Evolutionary conservation across 2,797 vertebrate genomes (phyloP).

Genomic region (Gymnothorax reevesii): DNA sequence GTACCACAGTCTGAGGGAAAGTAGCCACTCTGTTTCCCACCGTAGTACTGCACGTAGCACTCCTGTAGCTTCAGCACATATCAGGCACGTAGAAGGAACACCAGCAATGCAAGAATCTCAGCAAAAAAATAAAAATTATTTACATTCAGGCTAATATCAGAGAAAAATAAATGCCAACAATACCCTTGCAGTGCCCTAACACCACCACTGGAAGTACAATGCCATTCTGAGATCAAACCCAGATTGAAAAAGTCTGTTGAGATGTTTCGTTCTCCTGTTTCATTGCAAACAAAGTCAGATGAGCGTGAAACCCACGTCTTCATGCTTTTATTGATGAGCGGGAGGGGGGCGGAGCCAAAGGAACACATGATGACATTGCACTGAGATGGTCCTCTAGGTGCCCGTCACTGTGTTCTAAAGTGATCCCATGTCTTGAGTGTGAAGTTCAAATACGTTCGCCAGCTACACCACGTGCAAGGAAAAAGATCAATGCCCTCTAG

Average conservation of each 20-base stretch:
- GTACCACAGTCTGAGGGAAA: conserved; percentile 13
- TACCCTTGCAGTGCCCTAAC: conserved; percentile 27
- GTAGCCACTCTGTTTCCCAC: conserved; percentile 17
- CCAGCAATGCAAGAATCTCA: conserved; percentile 19
- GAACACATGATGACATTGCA: conserved; percentile 30
- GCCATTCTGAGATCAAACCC: conserved; percentile 3
- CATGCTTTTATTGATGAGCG: neutral
- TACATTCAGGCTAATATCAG: conserved; percentile 30
- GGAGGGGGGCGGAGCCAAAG: neutral
- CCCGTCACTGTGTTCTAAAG: conserved; percentile 18
- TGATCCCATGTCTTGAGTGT: conserved; percentile 35
- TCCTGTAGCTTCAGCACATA: conserved; percentile 45
- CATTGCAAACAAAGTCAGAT: conserved; percentile 46
- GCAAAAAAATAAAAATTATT: conserved; percentile 45
- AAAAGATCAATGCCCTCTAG: neutral
- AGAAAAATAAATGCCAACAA: conserved; percentile 16
- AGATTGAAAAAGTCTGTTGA: neutral
- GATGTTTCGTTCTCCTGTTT: conserved; percentile 10
- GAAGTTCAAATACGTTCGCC: conserved; percentile 32
- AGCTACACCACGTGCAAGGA: neutral
- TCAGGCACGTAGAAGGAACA: conserved; percentile 44
- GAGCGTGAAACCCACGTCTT: conserved; percentile 35
- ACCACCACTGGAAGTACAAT: neutral
- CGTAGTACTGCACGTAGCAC: conserved; percentile 31
- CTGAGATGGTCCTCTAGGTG: conserved; percentile 60